A percentile compares a stretch with the other conserved stretches of the same genome.
Evolutionary conservation across 1,140 invertebrate genomes (phyloP).

Genomic region (Megalopta genalis): DNA sequence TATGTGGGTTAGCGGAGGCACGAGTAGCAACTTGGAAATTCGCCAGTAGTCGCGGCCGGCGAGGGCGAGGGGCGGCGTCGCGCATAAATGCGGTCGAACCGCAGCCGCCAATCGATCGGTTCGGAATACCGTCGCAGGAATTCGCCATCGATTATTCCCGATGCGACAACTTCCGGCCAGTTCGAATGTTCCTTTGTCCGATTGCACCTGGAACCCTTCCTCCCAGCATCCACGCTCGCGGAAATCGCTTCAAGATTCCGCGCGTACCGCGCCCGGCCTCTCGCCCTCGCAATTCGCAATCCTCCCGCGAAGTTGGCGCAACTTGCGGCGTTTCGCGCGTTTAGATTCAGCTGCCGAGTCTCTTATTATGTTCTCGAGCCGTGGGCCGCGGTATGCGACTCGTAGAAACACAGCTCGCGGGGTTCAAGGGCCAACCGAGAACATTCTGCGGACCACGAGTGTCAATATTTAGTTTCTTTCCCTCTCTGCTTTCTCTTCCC

Average conservation of each 20-base stretch:
- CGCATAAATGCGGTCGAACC: slow-evolving; percentile 43
- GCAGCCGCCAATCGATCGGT: slow-evolving; percentile 40
- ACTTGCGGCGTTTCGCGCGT: slow-evolving; percentile 21
- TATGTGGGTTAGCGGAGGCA: slow-evolving; percentile 69
- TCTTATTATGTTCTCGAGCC: slow-evolving; percentile 38
- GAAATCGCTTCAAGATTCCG: neutral
- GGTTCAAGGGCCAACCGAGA: slow-evolving; percentile 10
- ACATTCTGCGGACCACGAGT: neutral
- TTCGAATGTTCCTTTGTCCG: neutral
- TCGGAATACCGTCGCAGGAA: slow-evolving; percentile 20
- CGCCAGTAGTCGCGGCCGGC: slow-evolving; percentile 43
- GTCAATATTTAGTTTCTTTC: slow-evolving; percentile 44
- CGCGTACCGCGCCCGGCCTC: neutral
- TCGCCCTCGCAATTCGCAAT: too few species aligned
- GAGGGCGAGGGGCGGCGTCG: neutral
- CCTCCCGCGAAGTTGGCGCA: neutral
- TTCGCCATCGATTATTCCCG: slow-evolving; percentile 35
- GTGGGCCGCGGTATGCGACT: slow-evolving; percentile 3
- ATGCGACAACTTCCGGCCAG: slow-evolving; percentile 25
- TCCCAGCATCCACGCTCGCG: neutral
- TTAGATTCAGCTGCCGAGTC: slow-evolving; percentile 21
- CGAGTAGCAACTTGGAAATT: slow-evolving; percentile 53
- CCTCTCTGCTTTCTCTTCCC: neutral
- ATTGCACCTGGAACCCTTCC: neutral
- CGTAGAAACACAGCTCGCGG: slow-evolving; percentile 17